phyloP scores from a whole-genome alignment of 2,888 invertebrate genomes.

The Scrobipalpa atriplicella region DNA sequence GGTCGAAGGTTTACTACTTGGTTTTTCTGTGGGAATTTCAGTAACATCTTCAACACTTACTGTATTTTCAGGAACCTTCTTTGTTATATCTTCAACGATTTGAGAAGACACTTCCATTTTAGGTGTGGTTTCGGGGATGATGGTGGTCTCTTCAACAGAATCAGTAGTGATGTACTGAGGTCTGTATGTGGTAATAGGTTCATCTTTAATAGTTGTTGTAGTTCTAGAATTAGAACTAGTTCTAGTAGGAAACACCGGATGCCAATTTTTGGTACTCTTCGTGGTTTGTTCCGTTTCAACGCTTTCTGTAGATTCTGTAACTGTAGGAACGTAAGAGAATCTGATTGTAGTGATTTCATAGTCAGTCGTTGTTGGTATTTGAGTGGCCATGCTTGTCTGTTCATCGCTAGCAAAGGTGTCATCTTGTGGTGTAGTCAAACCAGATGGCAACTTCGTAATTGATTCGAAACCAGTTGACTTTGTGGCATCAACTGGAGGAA shows the following conservation, averaged over 20 bases:
- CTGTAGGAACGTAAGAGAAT: constrained; percentile 70
- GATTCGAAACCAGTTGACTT: constrained; percentile 76
- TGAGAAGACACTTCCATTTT: constrained; percentile 66
- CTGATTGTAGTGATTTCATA: constrained; percentile 76
- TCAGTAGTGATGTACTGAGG: constrained; percentile 61
- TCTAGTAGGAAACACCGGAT: constrained; percentile 60
- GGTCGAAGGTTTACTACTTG: constrained; percentile 29
- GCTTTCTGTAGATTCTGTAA: constrained; percentile 47
- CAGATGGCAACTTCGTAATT: constrained; percentile 74
- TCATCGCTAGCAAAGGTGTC: constrained; percentile 57
- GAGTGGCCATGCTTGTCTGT: constrained; percentile 49
- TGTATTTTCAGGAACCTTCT: constrained; percentile 42
- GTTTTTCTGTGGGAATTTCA: constrained; percentile 39
- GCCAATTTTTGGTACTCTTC: constrained; percentile 57
- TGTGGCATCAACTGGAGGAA: constrained; percentile 59
- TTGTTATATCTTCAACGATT: constrained; percentile 49
- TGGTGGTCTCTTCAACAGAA: constrained; percentile 58
- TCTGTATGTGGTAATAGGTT: constrained; percentile 70
- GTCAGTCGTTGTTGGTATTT: constrained; percentile 54
- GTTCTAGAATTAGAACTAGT: constrained; percentile 42
- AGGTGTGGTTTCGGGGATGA: constrained; percentile 56
- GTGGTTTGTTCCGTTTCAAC: constrained; percentile 40
- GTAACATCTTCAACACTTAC: constrained; percentile 34
- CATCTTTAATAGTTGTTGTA: constrained; percentile 56
- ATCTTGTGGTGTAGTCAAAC: constrained; percentile 71